A percentile compares a stretch with the other conserved stretches of the same genome.
Conservation (phyloP, 2,888 invertebrate genomes). For the Leptinotarsa juncta region DNA sequence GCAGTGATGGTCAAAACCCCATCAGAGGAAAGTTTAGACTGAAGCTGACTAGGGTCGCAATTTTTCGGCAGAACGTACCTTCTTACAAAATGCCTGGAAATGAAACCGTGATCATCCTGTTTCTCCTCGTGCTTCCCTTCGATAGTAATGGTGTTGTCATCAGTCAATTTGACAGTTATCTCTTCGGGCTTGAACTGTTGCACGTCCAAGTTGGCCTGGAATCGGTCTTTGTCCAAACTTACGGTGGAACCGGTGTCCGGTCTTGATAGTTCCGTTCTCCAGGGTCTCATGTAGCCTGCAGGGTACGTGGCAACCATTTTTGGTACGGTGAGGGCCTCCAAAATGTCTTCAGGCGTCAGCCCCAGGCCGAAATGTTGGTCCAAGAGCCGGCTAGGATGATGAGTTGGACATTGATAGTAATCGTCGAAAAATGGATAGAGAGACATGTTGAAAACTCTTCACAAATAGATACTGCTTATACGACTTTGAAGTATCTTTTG, state of each 20-base stretch:
- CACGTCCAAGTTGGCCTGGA: constrained; percentile 79
- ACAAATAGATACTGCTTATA: background rate
- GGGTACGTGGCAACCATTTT: constrained; percentile 1
- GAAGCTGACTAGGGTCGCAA: constrained; percentile 77
- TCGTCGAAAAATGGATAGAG: constrained; percentile 17
- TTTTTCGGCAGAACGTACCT: constrained; percentile 80
- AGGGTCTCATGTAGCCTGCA: constrained; percentile 11
- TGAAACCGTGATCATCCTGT: constrained; percentile 78
- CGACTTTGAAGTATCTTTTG: no score
- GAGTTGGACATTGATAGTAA: background rate
- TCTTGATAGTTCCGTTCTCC: constrained; percentile 30
- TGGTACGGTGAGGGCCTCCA: constrained; percentile 13
- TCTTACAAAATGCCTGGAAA: constrained; percentile 82
- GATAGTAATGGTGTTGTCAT: constrained; percentile 75
- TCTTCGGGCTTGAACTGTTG: constrained; percentile 83
- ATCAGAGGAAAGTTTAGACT: constrained; percentile 81
- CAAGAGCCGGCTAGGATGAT: constrained; percentile 6
- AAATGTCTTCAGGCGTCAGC: constrained; percentile 13
- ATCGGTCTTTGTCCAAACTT: constrained; percentile 72
- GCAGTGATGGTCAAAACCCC: constrained; percentile 78
- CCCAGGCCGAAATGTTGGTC: constrained; percentile 22
- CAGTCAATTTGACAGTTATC: constrained; percentile 77
- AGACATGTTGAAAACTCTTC: background rate
- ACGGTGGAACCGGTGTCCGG: constrained; percentile 44
- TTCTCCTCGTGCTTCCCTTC: constrained; percentile 85